Evolutionary conservation across 1,140 invertebrate species (phyloP), one percentile per base, ranked within the genome.

Genomic region (Bombus fervidus): DNA sequence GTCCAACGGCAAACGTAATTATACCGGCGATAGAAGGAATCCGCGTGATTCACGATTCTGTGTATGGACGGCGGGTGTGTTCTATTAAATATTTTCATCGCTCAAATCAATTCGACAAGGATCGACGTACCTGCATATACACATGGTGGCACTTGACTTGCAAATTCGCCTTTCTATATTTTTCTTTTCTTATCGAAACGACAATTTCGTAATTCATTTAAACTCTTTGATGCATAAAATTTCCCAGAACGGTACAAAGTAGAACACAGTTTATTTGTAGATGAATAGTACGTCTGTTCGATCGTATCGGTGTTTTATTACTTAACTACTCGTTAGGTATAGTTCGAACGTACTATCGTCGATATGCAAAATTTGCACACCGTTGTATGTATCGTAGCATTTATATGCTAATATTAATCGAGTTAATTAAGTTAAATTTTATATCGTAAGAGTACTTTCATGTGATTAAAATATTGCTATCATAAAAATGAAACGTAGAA

Each of bases 1-100:
- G 87, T 74, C 80, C 87, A 43, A 85, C 68, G 77, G 88, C 86
- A 89, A 90, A 90, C 79, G 81, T 87, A 90, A 90, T 90, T 90
- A 90, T 87, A 87, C 82, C 85, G 89, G 87, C 87, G 82, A 89
- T 80, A 76, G 89, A 86, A 87, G 78, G 86, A 76, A 79, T 71
- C 37, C 47, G 82, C 34, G n/a, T 39, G 82, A 71, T 81, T 80
- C 77, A 47, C 68, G 80, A 74, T 77, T 41, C 77, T 75, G 68
- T 83, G 85, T 76, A 41, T 28, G 64, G 62, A 34, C 31, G 37
- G 28, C 31, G 37, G 28, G 28, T 43, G 34, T 34, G 64, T 76
- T 34, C 69, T 5, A 66, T 76, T 34, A 62, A 64, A 22, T n/a
- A 31, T 77, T 43, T 77, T 47, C 22, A n/a, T 71, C 66, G n/a